Evolutionary conservation across 2,888 invertebrate species (phyloP).

Genomic region (Balanococcus diminutus): DNA sequence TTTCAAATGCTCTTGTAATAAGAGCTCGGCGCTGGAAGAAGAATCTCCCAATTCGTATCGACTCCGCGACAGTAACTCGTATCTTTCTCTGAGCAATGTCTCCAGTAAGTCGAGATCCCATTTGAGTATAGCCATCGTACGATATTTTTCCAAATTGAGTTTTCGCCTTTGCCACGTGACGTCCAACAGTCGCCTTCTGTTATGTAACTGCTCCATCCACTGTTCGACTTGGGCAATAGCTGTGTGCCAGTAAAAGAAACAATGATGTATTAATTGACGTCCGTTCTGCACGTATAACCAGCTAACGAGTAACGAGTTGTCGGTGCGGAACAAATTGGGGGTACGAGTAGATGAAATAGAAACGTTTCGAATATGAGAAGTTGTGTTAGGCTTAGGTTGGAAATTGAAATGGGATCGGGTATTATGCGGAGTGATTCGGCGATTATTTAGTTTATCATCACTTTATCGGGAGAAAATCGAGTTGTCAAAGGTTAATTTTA

Average conservation of each 20-base stretch:
- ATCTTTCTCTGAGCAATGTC: slow-evolving; percentile 66
- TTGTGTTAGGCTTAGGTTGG: not conserved
- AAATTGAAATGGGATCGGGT: not conserved
- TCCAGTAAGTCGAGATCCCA: slow-evolving; percentile 73
- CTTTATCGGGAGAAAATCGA: no score
- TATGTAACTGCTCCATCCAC: slow-evolving; percentile 77
- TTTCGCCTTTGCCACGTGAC: slow-evolving; percentile 72
- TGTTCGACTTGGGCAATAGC: slow-evolving; percentile 74
- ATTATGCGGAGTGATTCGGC: not conserved
- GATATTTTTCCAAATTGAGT: slow-evolving; percentile 77
- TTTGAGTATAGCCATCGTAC: slow-evolving; percentile 75
- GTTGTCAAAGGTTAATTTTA: no score
- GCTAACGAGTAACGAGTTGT: slow-evolving; percentile 20
- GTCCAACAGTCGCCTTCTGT: slow-evolving; percentile 75
- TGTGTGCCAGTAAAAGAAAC: slow-evolving; percentile 61
- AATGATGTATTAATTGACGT: slow-evolving; percentile 1
- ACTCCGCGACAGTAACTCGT: slow-evolving; percentile 65
- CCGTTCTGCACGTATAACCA: slow-evolving; percentile 3
- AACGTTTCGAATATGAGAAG: not conserved
- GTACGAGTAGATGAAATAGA: not conserved
- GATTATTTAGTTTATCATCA: no score
- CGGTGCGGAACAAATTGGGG: slow-evolving; percentile 4
- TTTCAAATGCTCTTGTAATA: slow-evolving; percentile 73
- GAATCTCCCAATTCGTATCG: slow-evolving; percentile 75
- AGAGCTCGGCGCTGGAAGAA: slow-evolving; percentile 70